phyloP scores from a whole-genome alignment of 2,888 invertebrate species.

The Protula sp. region DNA sequence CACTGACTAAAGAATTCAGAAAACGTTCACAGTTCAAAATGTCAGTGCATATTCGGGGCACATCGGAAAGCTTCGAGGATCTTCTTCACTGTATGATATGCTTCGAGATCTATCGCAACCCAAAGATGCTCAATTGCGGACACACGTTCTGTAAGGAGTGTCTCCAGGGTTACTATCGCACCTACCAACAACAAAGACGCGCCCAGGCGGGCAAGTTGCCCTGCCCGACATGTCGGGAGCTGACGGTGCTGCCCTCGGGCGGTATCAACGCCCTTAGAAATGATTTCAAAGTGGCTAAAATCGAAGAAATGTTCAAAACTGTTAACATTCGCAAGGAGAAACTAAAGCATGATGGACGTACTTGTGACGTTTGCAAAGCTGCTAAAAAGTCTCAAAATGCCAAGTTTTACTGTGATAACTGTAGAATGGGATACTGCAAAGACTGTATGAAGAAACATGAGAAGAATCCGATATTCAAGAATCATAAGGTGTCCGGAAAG shows the following conservation, averaged over 20 bases:
- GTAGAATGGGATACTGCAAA: slow-evolving; percentile 25
- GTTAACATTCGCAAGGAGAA: slow-evolving; percentile 11
- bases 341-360: background rate
- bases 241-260: slow-evolving; percentile 22
- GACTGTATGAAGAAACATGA: slow-evolving; percentile 20
- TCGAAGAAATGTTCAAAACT: slow-evolving; percentile 27
- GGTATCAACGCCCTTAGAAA: slow-evolving; percentile 24
- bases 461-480: slow-evolving; percentile 22
- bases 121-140: slow-evolving; percentile 29
- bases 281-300: slow-evolving; percentile 28
- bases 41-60: background rate
- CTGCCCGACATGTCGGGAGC: slow-evolving; percentile 29
- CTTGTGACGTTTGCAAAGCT: slow-evolving; percentile 22
- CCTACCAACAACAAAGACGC: slow-evolving; percentile 22
- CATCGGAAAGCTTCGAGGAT: slow-evolving; percentile 16
- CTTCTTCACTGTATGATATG: slow-evolving; percentile 31
- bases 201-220: slow-evolving; percentile 24
- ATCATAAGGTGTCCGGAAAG: slow-evolving; percentile 19
- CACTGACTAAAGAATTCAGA: no score
- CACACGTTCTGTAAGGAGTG: slow-evolving; percentile 28
- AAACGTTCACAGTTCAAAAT: background rate
- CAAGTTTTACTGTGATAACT: slow-evolving; percentile 20
- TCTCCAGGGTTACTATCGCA: slow-evolving; percentile 22
- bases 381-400: slow-evolving; percentile 18
- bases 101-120: slow-evolving; percentile 24